A percentile compares a stretch with the other conserved stretches of the same genome.
phyloP scores from a whole-genome alignment of 2,888 invertebrate species.

The Lepetodrilus schrolli region DNA sequence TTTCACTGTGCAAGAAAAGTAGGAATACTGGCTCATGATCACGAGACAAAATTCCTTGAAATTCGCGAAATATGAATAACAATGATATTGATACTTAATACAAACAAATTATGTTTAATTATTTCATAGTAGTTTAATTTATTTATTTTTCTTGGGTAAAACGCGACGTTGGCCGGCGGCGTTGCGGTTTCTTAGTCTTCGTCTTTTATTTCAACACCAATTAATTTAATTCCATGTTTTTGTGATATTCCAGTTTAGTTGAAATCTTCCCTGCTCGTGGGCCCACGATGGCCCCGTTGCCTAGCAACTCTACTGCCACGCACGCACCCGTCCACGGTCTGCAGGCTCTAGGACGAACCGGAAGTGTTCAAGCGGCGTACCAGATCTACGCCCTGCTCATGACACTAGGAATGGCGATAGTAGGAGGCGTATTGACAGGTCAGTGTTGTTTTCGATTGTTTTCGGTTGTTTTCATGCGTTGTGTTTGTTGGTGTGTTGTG shows the following conservation, averaged over 20 bases:
- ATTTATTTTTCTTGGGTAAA: too few species aligned
- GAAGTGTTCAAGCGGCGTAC: constrained; percentile 57
- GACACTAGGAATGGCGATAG: constrained; percentile 61
- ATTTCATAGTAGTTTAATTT: too few species aligned
- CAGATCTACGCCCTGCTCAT: constrained; percentile 61
- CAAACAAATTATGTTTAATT: too few species aligned
- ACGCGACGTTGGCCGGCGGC: constrained; percentile 94
- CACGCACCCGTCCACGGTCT: constrained; percentile 26
- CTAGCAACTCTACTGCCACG: constrained; percentile 23
- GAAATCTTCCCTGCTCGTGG: constrained; percentile 50
- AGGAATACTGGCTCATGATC: too few species aligned
- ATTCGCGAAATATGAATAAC: too few species aligned
- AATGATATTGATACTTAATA: too few species aligned
- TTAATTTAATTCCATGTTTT: not conserved
- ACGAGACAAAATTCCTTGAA: too few species aligned
- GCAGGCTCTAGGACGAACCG: constrained; percentile 51
- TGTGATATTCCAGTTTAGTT: too few species aligned
- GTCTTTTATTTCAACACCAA: not conserved
- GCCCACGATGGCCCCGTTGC: constrained; percentile 36
- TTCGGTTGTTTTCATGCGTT: too few species aligned
- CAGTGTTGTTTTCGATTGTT: not conserved
- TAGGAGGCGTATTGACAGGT: constrained; percentile 68
- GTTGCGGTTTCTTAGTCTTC: constrained; percentile 82
- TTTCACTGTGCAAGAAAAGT: too few species aligned
- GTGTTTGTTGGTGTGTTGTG: not conserved